Base-by-base conservation (phyloP, 2,113 vertebrate species). In the Leucoraja erinaceus region DNA sequence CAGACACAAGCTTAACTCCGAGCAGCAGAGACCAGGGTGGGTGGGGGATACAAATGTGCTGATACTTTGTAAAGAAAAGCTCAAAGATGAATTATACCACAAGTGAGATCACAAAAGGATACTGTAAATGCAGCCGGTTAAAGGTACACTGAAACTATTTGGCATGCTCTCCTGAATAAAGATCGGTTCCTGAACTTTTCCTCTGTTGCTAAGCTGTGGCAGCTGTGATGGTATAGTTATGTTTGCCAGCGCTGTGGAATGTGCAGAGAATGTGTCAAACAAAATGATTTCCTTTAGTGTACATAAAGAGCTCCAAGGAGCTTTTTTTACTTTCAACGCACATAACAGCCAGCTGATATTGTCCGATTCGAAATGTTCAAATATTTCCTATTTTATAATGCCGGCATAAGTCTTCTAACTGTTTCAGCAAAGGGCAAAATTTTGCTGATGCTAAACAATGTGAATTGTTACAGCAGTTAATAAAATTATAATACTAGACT, bases 261-360 rank as follows among this genome's bases (percentile, higher is more conserved):
- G 88, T 72, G 16, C 16, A 20, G 66, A 90, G 63, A 70, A 70
- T 90, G 88, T 47, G 88, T 63, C 88, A 90, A 90, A 90, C n/a
- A 90, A 90, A 90, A 90, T 38, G n/a, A 70, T 47, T 47, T 90
- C 66, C 66, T 66, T 90, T 61, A 90, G 59, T 31, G 14, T 90
- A 63, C 63, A 22, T 47, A 70, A 90, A 70, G 88, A 38, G 8
- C 66, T 70, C 63, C 88, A 90, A 47, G 88, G 88, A 47, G 2
- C 66, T 90, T 68, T 86, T 38, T 22, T 47, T 47, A 70, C 68
- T 90, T 90, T 90, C 63, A 90, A 90, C n/a, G 38, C 61, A 31
- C 83, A 61, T 31, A 22, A 22, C 18, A 90, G 63, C 31, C n/a
- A 90, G 86, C 14, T 31, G 68, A 63, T 38, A 14, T 70, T 70